Evolutionary conservation across 2,113 vertebrate genomes (phyloP).

Genomic region (Ellobius talpinus): DNA sequence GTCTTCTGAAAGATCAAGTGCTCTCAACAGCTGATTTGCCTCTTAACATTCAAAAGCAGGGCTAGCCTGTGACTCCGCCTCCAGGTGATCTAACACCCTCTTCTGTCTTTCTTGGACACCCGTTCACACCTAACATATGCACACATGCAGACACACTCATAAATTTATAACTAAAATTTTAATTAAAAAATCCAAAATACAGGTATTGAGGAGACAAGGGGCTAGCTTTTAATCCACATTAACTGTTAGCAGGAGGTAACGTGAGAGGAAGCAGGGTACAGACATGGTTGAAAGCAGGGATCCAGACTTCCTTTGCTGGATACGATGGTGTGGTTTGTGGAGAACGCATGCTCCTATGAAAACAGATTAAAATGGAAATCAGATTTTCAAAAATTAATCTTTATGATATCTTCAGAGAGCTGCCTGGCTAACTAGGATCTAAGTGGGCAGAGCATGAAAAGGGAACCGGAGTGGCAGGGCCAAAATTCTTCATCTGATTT

Average conservation of each 20-base stretch:
- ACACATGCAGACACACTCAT: not conserved
- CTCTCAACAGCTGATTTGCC: not conserved
- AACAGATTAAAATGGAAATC: constrained; percentile 58
- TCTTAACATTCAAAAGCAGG: not conserved
- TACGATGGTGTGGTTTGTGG: not conserved
- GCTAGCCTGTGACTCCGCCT: not conserved
- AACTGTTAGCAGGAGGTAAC: not conserved
- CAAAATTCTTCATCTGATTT: constrained; percentile 9
- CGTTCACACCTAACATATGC: not conserved
- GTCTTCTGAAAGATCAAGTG: not conserved
- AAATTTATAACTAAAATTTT: not conserved
- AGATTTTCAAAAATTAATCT: constrained; percentile 39
- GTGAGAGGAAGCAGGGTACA: not conserved
- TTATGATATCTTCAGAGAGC: constrained; percentile 37
- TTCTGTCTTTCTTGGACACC: not conserved
- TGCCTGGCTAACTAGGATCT: not conserved
- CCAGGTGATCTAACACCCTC: not conserved
- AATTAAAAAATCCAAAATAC: not conserved
- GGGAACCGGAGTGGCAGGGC: not conserved
- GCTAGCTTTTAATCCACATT: not conserved
- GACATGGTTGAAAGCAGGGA: not conserved
- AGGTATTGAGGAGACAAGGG: not conserved
- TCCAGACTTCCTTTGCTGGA: constrained; percentile 22
- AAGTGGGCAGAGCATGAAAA: constrained; percentile 15
- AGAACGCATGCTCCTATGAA: not conserved